phyloP scores from a whole-genome alignment of 2,113 vertebrate species.

The Limnothrissa miodon region DNA sequence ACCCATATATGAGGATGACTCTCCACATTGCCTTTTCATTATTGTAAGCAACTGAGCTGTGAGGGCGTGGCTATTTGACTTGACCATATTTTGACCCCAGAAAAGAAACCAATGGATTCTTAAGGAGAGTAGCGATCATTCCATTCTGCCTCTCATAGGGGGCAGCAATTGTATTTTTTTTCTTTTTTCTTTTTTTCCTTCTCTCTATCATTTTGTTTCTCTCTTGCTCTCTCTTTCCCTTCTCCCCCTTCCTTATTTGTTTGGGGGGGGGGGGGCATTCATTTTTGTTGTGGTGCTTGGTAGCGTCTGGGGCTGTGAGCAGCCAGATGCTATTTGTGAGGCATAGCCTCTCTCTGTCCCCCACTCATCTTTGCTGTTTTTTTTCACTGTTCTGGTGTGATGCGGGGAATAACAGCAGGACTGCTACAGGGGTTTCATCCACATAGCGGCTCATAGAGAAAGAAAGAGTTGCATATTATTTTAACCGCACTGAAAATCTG shows the following conservation, averaged over 20 bases:
- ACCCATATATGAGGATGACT: slow-evolving; percentile 24
- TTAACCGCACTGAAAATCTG: slow-evolving; percentile 53
- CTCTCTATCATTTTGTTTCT: background rate
- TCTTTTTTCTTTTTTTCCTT: background rate
- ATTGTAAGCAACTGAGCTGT: slow-evolving; percentile 7
- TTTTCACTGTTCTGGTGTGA: slow-evolving; percentile 82
- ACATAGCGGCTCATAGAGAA: slow-evolving; percentile 52
- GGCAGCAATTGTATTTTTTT: background rate
- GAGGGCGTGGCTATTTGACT: slow-evolving; percentile 22
- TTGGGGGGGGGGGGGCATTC: slow-evolving; percentile 14
- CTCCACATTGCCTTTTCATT: background rate
- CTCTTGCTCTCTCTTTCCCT: background rate
- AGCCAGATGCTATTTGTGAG: slow-evolving; percentile 36
- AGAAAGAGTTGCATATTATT: slow-evolving; percentile 54
- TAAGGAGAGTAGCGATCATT: background rate
- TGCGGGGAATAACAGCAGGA: slow-evolving; percentile 90
- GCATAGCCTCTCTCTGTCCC: background rate
- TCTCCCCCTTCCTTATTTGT: slow-evolving; percentile 38
- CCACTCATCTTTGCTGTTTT: slow-evolving; percentile 42
- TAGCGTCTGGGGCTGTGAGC: slow-evolving; percentile 17
- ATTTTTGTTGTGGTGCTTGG: background rate
- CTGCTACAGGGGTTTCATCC: slow-evolving; percentile 67
- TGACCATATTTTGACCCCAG: slow-evolving; percentile 29
- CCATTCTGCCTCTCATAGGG: background rate
- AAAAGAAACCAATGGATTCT: background rate